Evolutionary conservation across 1,140 invertebrate genomes (phyloP), one percentile per base, ranked within the genome.

Genomic region (Pemphigus obesinymphae): DNA sequence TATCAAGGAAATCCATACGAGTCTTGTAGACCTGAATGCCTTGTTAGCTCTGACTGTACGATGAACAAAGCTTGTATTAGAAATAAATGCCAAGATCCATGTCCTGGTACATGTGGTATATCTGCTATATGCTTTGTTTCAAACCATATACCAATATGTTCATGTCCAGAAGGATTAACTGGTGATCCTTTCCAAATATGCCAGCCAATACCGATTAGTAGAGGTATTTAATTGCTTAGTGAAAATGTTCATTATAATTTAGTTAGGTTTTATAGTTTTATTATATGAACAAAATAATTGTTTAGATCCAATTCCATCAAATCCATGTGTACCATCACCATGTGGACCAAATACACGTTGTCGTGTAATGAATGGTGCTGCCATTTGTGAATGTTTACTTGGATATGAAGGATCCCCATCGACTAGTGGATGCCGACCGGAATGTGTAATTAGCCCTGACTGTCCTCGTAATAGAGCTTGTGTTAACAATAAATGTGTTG

Each of bases 1-100:
- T 94, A 93, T 85, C 91, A 92, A 84, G 95, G 95, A 43, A 94
- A 95, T 87, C 94, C 95, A 0, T 93, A 93, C 84, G 90, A 90
- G 78, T 89, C 89, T 40, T 95, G 94, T 86, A 88, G 91, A 83
- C 92, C 92, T 0, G 94, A 95, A 86, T 95, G 94, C 87, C 87
- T 95, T 0, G 89, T 92, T 1, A 94, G 93, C 85, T 92, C 92
- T 0, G 94, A 96, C 84, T 96, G 94, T 86, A 89, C 92, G 15
- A 92, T 91, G 85, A 90, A 92, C 55, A 89, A 90, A 37, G 92
- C 93, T n/a, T 95, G 93, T 85, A 91, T 94, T 40, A 90, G 90
- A 63, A 91, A 91, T 43, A 94, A 93, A 86, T 96, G 94, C 86
- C 89, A 92, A 82, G 93, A 96, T 87, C 94, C 94, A 58, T 96